Conservation (phyloP, 2,113 vertebrate genomes). For the Taurulus bubalis region DNA sequence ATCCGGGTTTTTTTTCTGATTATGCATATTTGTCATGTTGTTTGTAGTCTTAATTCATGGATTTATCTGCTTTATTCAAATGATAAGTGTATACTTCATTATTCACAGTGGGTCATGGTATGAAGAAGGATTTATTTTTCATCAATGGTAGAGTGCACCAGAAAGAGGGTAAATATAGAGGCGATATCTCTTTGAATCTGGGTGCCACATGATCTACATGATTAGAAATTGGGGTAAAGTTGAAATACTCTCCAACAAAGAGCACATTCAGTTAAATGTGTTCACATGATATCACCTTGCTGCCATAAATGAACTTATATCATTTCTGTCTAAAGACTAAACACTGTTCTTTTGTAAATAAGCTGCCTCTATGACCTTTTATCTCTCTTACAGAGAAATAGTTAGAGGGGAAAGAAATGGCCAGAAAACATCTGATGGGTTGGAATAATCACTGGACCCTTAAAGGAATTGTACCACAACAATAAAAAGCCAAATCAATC, state of each 20-base stretch:
- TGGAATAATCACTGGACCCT: not conserved
- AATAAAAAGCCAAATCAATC: too few species aligned
- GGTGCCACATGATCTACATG: not conserved
- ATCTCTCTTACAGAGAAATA: not conserved
- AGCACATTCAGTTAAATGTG: slow-evolving; percentile 26
- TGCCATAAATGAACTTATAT: slow-evolving; percentile 10
- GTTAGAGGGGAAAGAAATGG: not conserved
- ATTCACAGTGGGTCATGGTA: slow-evolving; percentile 7
- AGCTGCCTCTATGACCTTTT: not conserved
- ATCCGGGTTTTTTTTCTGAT: not conserved
- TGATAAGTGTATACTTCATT: not conserved
- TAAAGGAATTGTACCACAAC: not conserved
- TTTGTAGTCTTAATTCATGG: slow-evolving; percentile 10
- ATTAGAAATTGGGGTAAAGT: slow-evolving; percentile 18
- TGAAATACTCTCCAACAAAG: not conserved
- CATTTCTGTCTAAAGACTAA: not conserved
- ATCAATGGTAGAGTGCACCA: slow-evolving; percentile 4
- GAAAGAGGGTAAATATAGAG: slow-evolving; percentile 1
- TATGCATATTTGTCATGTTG: not conserved
- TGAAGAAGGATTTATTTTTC: slow-evolving; percentile 18
- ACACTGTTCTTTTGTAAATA: not conserved
- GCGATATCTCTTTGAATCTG: not conserved
- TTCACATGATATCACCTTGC: slow-evolving; percentile 22
- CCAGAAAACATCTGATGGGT: not conserved
- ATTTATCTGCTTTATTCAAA: slow-evolving; percentile 18